Percentiles rank a stretch among this genome's conserved stretches.
These are phyloP conservation scores for Ooceraea biroi DNA, from an alignment of 1,140 invertebrate genomes.

Conservation along the genomic window DNA sequence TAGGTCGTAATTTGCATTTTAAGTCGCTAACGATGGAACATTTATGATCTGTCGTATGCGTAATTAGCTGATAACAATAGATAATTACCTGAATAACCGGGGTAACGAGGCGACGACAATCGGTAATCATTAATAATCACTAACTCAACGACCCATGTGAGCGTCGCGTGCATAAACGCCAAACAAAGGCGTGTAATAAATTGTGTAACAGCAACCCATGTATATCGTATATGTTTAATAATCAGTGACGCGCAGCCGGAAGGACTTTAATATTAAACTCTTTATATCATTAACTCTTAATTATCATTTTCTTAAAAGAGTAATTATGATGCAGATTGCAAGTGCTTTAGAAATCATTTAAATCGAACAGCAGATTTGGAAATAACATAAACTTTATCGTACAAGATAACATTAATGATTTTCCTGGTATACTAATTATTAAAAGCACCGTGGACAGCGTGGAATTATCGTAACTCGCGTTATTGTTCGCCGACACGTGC, in stretches of 20 bases:
- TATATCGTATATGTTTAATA: slow-evolving; percentile 15
- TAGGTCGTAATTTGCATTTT: slow-evolving; percentile 6
- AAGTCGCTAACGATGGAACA: not conserved
- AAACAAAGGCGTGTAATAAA: slow-evolving; percentile 1
- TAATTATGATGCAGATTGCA: no score
- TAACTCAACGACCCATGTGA: slow-evolving; percentile 9
- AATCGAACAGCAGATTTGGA: not conserved
- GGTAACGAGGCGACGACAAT: slow-evolving; percentile 26
- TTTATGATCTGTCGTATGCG: not conserved
- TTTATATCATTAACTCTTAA: no score
- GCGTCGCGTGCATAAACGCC: slow-evolving; percentile 1
- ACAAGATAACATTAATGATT: no score
- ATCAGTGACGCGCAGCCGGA: not conserved
- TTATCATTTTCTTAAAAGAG: no score
- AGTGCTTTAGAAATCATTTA: no score
- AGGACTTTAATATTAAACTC: not conserved
- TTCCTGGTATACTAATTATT: not conserved
- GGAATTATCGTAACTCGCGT: not conserved
- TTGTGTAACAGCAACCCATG: not conserved
- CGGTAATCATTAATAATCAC: slow-evolving; percentile 24
- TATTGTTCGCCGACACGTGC: slow-evolving; percentile 11
- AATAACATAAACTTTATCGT: no score
- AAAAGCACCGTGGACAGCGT: no score
- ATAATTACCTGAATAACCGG: slow-evolving; percentile 25
- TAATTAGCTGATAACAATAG: slow-evolving; percentile 10